phyloP scores from a whole-genome alignment of 2,113 vertebrate genomes.

The Guaruba guarouba region DNA sequence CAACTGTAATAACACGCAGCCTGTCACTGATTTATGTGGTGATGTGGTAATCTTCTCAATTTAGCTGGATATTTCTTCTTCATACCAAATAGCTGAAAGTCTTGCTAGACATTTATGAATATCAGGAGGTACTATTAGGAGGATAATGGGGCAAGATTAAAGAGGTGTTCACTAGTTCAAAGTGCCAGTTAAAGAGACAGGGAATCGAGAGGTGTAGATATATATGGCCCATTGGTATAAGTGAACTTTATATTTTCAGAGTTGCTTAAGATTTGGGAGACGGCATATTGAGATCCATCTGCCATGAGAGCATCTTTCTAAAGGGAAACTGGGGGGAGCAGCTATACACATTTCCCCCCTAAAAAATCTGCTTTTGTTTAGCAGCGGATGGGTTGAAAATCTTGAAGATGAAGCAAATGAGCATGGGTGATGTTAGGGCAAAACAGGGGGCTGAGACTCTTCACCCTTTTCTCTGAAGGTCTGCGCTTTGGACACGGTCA shows the following conservation, averaged over 20 bases:
- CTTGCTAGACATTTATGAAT: constrained; percentile 83
- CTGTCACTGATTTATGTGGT: constrained; percentile 87
- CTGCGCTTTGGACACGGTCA: neutral
- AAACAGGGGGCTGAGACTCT: neutral
- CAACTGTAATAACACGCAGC: constrained; percentile 81
- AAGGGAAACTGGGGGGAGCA: constrained; percentile 32
- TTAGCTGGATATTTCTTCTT: constrained; percentile 81
- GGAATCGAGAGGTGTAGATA: constrained; percentile 37
- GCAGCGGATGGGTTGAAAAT: constrained; percentile 2
- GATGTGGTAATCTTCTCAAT: constrained; percentile 88
- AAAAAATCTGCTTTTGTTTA: constrained; percentile 67
- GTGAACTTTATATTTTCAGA: constrained; percentile 67
- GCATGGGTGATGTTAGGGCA: neutral
- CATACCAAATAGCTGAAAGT: constrained; percentile 79
- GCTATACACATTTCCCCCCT: neutral
- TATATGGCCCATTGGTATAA: constrained; percentile 27
- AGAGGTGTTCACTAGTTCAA: constrained; percentile 76
- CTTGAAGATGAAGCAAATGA: neutral
- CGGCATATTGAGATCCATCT: constrained; percentile 73
- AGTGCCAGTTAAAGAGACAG: constrained; percentile 76
- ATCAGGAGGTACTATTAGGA: constrained; percentile 81
- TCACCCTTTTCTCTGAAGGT: neutral
- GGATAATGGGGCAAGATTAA: constrained; percentile 82
- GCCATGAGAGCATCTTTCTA: constrained; percentile 60
- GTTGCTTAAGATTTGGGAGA: constrained; percentile 68